phyloP scores from a whole-genome alignment of 2,113 vertebrate genomes.

The Odocoileus hemionus region DNA sequence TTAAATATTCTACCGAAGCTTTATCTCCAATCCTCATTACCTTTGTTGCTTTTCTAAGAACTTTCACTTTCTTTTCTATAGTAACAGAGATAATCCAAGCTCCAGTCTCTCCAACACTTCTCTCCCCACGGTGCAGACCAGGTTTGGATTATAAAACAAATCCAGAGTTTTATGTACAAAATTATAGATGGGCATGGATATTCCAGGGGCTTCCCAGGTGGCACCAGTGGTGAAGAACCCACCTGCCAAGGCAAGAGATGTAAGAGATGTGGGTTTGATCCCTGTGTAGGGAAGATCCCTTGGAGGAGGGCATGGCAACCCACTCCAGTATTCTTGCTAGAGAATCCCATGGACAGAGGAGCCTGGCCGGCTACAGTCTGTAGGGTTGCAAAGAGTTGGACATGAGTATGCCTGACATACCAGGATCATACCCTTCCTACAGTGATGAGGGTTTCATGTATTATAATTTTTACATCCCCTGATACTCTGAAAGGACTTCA shows the following conservation, averaged over 20 bases:
- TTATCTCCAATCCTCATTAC: not conserved
- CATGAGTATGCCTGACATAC: not conserved
- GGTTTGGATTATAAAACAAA: slow-evolving; percentile 37
- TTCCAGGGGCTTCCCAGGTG: not conserved
- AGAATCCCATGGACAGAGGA: not conserved
- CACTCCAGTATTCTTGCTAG: not conserved
- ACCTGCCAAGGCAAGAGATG: not conserved
- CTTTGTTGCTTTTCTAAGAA: not conserved
- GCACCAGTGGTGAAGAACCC: not conserved
- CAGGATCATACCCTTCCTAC: not conserved
- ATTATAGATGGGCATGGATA: not conserved
- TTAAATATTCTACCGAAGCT: not conserved
- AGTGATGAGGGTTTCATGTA: not conserved
- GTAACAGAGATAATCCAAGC: not conserved
- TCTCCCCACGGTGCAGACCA: not conserved
- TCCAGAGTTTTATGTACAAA: not conserved
- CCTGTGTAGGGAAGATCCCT: fast-evolving
- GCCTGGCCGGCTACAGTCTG: not conserved
- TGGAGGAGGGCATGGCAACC: not conserved
- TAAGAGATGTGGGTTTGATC: not conserved
- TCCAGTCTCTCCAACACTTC: not conserved
- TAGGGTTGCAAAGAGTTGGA: not conserved
- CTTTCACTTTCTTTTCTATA: not conserved
- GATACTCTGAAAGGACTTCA: not conserved
- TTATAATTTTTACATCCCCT: not conserved